These are phyloP conservation scores for Eustalomyia histrio DNA, from an alignment of 2,888 invertebrate genomes.

Conservation along the genomic window DNA sequence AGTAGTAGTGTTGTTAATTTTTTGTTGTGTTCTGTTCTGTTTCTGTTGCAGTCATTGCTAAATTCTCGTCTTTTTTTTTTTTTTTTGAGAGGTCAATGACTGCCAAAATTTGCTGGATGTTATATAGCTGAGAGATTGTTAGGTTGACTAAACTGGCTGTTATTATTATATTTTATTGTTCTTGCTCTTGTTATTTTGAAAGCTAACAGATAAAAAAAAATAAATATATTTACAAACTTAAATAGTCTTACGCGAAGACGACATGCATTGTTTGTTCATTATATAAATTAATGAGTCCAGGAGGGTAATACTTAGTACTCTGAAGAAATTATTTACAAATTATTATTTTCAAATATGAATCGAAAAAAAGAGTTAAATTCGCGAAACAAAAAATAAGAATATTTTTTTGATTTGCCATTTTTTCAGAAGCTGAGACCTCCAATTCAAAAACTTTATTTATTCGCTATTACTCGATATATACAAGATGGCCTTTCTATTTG, in stretches of 20 bases:
- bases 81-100: constrained; percentile 54
- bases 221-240: neutral
- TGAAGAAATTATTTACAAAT: too few relatives aligned
- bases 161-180: neutral
- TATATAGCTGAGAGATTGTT: constrained; percentile 5
- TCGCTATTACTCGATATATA: too few relatives aligned
- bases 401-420: too few relatives aligned
- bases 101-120: constrained; percentile 51
- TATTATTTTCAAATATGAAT: too few relatives aligned
- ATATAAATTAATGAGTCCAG: too few relatives aligned
- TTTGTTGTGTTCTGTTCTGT: neutral
- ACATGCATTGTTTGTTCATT: neutral
- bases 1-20: neutral
- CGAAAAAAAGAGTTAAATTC: too few relatives aligned
- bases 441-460: too few relatives aligned
- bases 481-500: too few relatives aligned
- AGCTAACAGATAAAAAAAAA: constrained; percentile 21
- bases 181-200: neutral
- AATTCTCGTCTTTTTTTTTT: constrained; percentile 10
- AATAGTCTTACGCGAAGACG: constrained; percentile 27
- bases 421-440: too few relatives aligned
- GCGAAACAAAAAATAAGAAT: too few relatives aligned
- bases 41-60: constrained; percentile 17
- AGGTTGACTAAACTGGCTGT: constrained; percentile 25
- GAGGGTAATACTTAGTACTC: too few relatives aligned